Evolutionary conservation across 2,888 invertebrate species (phyloP), one percentile per base, ranked within the genome.

Genomic region (Phyto melanocephala): DNA sequence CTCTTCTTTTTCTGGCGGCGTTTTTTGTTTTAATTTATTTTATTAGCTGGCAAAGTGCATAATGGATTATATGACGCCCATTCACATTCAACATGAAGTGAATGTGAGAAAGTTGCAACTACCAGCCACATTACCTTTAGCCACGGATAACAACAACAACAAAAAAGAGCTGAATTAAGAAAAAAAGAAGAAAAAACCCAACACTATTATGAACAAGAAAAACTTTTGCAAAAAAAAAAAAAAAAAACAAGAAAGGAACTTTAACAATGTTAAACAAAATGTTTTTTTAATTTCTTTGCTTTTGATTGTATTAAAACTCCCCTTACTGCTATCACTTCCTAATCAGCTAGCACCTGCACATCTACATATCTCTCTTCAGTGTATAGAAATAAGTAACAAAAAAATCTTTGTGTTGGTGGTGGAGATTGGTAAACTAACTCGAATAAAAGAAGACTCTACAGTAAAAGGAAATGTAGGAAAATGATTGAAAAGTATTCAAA

Each of bases 31-130:
- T 81, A 85, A 85, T 84, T 84, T 84, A 85, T 84, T 85, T 85
- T 85, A 85, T 85, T 85, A 85, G 85, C 84, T 83, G 83, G 82
- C 80, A 85, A 84, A 85, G 84, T 84, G 80, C 85, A 85, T 84
- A 85, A 84, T 83, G 80, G 80, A 71, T 78, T 78, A 71, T 71
- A 79, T 78, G 78, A 67, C 78, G 83, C 82, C 82, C 82, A 82
- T 82, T 52, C 78, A 76, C 70, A 65, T 52, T 37, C 56, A 78
- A 50, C 58, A 56, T 8, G 20, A 70, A 70, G n/a, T 65, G 58
- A 71, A 63, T 74, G 67, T 81, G 76, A 58, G 58, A 60, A 67
- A 45, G 45, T 67, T 40, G 8, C 45, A 60, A 60, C 60, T 2
- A 79, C 40, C n/a, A n/a, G 6, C 28, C 3, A 28, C 28, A 42